Evolutionary conservation across 1,140 invertebrate genomes (phyloP), one percentile per base, ranked within the genome.

Genomic region (Cylas formicarius): DNA sequence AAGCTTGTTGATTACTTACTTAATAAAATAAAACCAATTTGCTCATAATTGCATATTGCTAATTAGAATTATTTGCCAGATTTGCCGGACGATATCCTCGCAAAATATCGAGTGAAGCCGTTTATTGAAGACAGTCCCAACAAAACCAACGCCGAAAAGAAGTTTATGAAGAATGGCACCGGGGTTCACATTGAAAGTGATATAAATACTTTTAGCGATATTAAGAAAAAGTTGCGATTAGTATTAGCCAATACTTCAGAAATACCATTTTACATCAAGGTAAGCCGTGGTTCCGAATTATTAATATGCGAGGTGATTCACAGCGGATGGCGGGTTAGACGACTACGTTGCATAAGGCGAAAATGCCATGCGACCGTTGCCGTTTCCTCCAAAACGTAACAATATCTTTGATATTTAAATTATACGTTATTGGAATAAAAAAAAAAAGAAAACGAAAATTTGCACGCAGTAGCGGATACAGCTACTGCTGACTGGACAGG

Each of bases 71-170:
- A 23, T 33, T 50, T 69, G 65, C 32, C 52, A 76, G 88, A 90
- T 66, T 80, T 78, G 24, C 80, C 85, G 9, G 92, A 97, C 61
- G 92, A 96, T 59, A 97, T 97, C 58, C 74, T 97, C 50, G 91
- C 88, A 17, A 97, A 96, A 62, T 97, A 97, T 66, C 73, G 92
- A 10, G 79, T 85, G 32, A 91, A 92, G 69, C 74, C 78, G 1
- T 81, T 78, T 51, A 71, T 72, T 17, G 67, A 73, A 14, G 75
- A 69, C 42, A 74, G 76, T 47, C 72, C 74, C 13, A 68, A 68
- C 4, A 54, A 54, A 42, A 42, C 55, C 44, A 48, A 50, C 45
- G 35, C 23, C 32, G 18, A 34, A 29, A 47, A 31, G 26, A 50
- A 55, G 44, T 35, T 22, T 37, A 22, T 29, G 3, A 53, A 50